Base-by-base conservation (phyloP, 64 coral and sea anemone genomes). In the Porites australiensis region DNA sequence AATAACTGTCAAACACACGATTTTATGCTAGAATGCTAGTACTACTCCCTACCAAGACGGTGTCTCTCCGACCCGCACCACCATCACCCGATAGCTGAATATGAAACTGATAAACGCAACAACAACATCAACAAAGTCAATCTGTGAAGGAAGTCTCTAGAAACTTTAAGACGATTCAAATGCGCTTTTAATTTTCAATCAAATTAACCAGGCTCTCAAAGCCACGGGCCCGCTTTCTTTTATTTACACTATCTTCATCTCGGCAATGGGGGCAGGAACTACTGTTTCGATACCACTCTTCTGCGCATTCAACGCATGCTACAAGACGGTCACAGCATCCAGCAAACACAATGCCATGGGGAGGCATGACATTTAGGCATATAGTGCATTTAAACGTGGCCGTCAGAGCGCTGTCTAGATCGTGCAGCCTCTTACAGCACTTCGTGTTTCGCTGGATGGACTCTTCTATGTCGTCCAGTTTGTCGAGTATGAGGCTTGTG, bases 261-360 rank as follows among this genome's bases (percentile, higher is more conserved):
- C 85, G 72, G 55, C 85, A 87, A 57, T 55, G 67, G 15, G 85
- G 85, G 50, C 67, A 87, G 6, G 68, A 57, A 6, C 12, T 37
- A 49, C 64, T 74, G 18, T 12, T 57, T 14, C 8, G 20, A 44
- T 87, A 87, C 85, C 85, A 74, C 58, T 87, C 85, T 2, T 87
- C 85, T 6, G 85, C 85, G 58, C 85, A 87, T 87, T 87, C 67
- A 7, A 53, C 68, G n/a, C 67, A 74, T 20, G 85, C 85, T 37
- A 73, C 85, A 20, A 87, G 85, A 72, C 85, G 67, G 52, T 54
- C 9, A 15, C 82, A 86, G 44, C 61, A 86, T 50, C 64, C 15
- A 50, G 64, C 63, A 70, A 48, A 86, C 16, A 18, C 63, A 18
- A 86, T 18, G 65, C 82, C 53, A 7, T 86, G 43, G 22, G 82